Conservation (phyloP, 2,797 vertebrate genomes). For the Bradypus variegatus region DNA sequence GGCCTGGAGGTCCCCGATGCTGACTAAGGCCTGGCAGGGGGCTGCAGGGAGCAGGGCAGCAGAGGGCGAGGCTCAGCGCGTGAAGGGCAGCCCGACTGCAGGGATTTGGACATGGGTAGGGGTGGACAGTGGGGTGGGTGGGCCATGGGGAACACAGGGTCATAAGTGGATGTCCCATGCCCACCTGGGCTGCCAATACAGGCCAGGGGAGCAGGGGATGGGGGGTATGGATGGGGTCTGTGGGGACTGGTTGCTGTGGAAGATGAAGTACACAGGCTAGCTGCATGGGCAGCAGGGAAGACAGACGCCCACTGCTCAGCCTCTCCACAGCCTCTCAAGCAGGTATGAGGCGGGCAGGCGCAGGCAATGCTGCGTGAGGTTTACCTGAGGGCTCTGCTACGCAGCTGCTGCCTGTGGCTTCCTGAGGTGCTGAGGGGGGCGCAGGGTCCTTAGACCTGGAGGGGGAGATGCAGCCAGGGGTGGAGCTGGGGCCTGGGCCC, state of each 20-base stretch:
- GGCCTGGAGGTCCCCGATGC: conserved; percentile 35
- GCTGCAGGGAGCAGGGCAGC: neutral
- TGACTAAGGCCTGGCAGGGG: conserved; percentile 55
- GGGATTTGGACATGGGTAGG: neutral
- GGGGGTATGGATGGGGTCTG: neutral
- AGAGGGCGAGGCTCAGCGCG: too few relatives aligned
- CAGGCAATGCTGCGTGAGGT: neutral
- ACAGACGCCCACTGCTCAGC: too few relatives aligned
- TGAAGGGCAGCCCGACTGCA: neutral
- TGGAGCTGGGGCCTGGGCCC: neutral
- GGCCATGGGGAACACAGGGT: too few relatives aligned
- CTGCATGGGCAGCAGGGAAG: too few relatives aligned
- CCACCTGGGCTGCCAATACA: too few relatives aligned
- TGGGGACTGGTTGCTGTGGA: too few relatives aligned
- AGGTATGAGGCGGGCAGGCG: neutral
- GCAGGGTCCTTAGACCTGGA: conserved; percentile 50
- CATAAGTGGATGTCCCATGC: too few relatives aligned
- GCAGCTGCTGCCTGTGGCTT: conserved; percentile 32
- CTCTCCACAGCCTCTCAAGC: neutral
- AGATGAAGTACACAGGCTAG: too few relatives aligned
- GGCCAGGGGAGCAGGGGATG: neutral
- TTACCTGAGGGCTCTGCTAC: conserved; percentile 29
- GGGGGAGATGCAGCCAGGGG: neutral
- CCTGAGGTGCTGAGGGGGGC: conserved; percentile 54
- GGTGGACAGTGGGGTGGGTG: neutral